These are phyloP conservation scores for Drosophila auraria DNA, from an alignment of 1,140 invertebrate genomes.

Conservation along the genomic window DNA sequence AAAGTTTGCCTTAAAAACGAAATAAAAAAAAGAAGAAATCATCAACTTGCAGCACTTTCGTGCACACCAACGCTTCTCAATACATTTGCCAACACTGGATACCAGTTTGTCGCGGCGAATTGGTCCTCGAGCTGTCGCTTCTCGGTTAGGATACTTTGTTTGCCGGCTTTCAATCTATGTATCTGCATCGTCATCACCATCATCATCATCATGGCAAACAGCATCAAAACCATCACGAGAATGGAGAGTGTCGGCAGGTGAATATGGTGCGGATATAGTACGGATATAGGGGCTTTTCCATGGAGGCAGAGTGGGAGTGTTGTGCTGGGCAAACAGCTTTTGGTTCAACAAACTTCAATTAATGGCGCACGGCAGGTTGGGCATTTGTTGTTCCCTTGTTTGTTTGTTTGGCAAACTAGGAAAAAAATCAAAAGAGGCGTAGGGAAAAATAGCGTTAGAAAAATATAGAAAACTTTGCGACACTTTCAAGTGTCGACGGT, in stretches of 20 bases:
- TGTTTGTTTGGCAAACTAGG: conserved; percentile 52
- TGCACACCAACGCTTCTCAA: conserved; percentile 25
- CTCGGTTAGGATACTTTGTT: conserved; percentile 12
- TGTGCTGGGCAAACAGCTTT: conserved; percentile 65
- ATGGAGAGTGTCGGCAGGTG: conserved; percentile 31
- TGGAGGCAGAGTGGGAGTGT: not conserved
- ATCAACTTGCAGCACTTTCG: conserved; percentile 12
- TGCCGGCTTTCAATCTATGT: conserved; percentile 20
- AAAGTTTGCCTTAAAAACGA: conserved; percentile 7
- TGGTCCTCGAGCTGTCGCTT: conserved; percentile 27
- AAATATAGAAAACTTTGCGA: conserved; percentile 56
- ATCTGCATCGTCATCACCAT: conserved; percentile 27
- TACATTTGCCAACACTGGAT: conserved; percentile 36
- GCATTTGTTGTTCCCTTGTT: conserved; percentile 67
- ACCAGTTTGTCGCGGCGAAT: conserved; percentile 17
- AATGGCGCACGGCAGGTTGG: conserved; percentile 61
- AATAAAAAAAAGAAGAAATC: not conserved
- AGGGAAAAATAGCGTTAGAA: conserved; percentile 22
- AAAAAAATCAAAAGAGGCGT: conserved; percentile 19
- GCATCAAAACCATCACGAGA: conserved; percentile 30
- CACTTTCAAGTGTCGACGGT: conserved; percentile 70
- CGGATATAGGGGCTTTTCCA: not conserved
- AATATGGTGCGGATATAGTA: conserved; percentile 15
- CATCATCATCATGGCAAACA: conserved; percentile 15
- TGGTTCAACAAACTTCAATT: conserved; percentile 82